Percentiles rank a stretch among this genome's conserved stretches.
phyloP scores from a whole-genome alignment of 1,140 invertebrate species.

The Procambarus clarkii region DNA sequence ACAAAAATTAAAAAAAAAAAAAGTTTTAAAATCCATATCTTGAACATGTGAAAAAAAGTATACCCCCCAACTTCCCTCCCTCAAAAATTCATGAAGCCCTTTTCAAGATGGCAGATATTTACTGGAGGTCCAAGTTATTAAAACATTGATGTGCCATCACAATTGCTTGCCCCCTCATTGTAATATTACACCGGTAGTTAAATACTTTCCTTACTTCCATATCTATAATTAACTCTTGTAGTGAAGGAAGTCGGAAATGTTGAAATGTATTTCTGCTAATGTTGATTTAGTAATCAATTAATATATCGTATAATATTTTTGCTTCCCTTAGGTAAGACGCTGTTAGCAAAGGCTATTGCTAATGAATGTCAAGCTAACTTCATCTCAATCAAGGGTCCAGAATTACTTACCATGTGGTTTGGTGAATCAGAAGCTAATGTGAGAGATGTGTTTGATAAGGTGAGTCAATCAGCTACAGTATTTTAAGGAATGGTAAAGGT shows the following conservation, averaged over 20 bases:
- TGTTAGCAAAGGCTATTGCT: conserved; percentile 99
- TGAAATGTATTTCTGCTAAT: too few relatives aligned
- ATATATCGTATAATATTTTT: conserved; percentile 83
- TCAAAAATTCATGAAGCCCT: too few relatives aligned
- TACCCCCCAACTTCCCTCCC: too few relatives aligned
- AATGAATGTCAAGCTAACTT: conserved; percentile 99
- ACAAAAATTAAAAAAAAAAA: too few relatives aligned
- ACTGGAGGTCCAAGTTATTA: too few relatives aligned
- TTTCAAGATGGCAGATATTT: too few relatives aligned
- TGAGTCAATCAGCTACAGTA: conserved; percentile 74
- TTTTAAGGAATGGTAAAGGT: too few relatives aligned
- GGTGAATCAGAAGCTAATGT: conserved; percentile 99
- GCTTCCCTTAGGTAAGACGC: conserved; percentile 84
- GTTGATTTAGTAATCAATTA: not conserved
- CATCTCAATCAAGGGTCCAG: conserved; percentile 99
- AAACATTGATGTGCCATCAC: too few relatives aligned
- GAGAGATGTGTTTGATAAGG: conserved; percentile 99
- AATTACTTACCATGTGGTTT: conserved; percentile 99
- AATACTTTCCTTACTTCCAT: not conserved
- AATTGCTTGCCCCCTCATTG: too few relatives aligned
- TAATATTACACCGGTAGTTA: not conserved
- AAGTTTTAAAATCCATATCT: too few relatives aligned
- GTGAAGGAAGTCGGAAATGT: not conserved
- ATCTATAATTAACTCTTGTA: not conserved
- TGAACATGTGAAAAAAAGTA: too few relatives aligned